A percentile compares a stretch with the other conserved stretches of the same genome.
phyloP scores from a whole-genome alignment of 1,140 invertebrate species.

The Drosophila rhopaloa region DNA sequence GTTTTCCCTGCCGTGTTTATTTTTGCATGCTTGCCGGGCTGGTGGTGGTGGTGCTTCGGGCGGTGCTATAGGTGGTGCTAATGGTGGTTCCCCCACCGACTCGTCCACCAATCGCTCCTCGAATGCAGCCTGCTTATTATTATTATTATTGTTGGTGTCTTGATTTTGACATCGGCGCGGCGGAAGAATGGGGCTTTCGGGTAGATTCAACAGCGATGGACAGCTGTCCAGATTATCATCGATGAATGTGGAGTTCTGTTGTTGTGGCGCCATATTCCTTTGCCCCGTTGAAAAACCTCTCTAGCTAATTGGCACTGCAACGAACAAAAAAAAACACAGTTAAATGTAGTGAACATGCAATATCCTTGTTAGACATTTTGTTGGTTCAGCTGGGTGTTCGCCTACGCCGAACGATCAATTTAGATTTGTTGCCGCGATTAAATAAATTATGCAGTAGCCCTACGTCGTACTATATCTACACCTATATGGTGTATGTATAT shows the following conservation, averaged over 20 bases:
- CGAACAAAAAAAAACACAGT: constrained; percentile 17
- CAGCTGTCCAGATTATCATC: constrained; percentile 76
- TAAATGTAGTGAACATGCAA: constrained; percentile 52
- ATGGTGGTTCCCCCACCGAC: constrained; percentile 16
- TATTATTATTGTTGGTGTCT: constrained; percentile 57
- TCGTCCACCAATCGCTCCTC: constrained; percentile 33
- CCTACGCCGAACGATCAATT: constrained; percentile 78
- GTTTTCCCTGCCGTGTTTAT: constrained; percentile 62
- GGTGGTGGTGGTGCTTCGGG: constrained; percentile 22
- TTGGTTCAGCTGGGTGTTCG: constrained; percentile 34
- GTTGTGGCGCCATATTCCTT: constrained; percentile 51
- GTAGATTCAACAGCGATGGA: constrained; percentile 76
- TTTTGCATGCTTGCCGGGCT: constrained; percentile 35
- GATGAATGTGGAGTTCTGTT: constrained; percentile 83
- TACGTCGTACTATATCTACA: neutral
- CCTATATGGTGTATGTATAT: neutral
- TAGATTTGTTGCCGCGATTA: constrained; percentile 83
- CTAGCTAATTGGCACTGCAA: constrained; percentile 69
- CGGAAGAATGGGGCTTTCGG: constrained; percentile 78
- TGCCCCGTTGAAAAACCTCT: constrained; percentile 28
- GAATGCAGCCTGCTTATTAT: constrained; percentile 55
- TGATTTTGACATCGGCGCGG: constrained; percentile 61
- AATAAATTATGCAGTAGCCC: constrained; percentile 80
- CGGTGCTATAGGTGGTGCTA: neutral
- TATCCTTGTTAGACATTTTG: constrained; percentile 57